Evolutionary conservation across 1,140 invertebrate species (phyloP).

Genomic region (Ostrea edulis): DNA sequence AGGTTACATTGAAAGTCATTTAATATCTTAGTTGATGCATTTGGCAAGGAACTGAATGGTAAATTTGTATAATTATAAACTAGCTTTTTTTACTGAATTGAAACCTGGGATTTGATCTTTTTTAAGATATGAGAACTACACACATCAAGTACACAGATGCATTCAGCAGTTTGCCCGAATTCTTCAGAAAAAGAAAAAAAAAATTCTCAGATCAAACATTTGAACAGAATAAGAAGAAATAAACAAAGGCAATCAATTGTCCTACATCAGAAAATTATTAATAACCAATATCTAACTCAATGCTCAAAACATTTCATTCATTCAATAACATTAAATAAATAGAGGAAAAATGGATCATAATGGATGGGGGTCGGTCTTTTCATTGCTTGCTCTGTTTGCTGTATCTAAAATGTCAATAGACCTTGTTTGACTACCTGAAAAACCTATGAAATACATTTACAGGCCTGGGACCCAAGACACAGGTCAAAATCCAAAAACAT

Average conservation of each 20-base stretch:
- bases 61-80: too few relatives aligned
- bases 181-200: neutral
- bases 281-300: slow-evolving; percentile 17
- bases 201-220: neutral
- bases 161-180: too few relatives aligned
- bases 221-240: neutral
- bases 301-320: neutral
- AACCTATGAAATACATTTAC: neutral
- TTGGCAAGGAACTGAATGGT: too few relatives aligned
- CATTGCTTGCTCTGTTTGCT: neutral
- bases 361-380: neutral
- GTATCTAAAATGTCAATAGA: slow-evolving; percentile 27
- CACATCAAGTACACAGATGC: too few relatives aligned
- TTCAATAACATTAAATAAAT: slow-evolving; percentile 2
- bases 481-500: neutral
- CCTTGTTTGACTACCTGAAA: slow-evolving; percentile 11
- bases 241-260: neutral
- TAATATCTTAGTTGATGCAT: too few relatives aligned
- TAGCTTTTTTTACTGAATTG: too few relatives aligned
- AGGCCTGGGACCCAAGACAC: neutral
- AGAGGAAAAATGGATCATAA: slow-evolving; percentile 14
- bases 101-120: too few relatives aligned
- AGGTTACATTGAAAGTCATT: too few relatives aligned
- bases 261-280: neutral
- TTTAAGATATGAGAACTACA: too few relatives aligned